Evolutionary conservation across 2,113 vertebrate species (phyloP), one percentile per base, ranked within the genome.

Genomic region (Pterophyllum scalare): DNA sequence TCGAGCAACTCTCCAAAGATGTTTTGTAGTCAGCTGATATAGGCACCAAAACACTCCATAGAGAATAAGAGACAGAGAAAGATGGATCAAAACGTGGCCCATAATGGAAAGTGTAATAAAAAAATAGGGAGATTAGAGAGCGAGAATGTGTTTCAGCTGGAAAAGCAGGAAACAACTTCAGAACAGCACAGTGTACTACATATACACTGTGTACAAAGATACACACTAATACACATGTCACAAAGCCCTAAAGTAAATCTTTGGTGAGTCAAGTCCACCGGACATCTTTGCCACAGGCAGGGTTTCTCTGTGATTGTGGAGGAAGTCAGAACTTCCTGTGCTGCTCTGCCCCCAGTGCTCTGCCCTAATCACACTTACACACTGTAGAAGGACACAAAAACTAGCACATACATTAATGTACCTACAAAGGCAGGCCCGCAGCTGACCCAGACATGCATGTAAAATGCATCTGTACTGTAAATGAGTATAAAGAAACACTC

Each of bases 251-350:
- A 2, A 22, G 60, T 82, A 83, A 58, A 79, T 77, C 76, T 89
- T 84, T 72, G 19, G 86, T 86, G 82, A 88, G 64, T 87, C 87
- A 88, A 77, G 82, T 89, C 89, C 64, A 28, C 80, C 28, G 40
- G 88, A 90, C 82, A 87, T 88, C 80, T 86, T 80, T 84, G 43
- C 80, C 28, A 17, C 54, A 57, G 87, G 79, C 79, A 86, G 90
- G 83, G 76, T 75, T 79, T 82, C 26, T 88, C 86, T 46, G 70
- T 75, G 86, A 88, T 78, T 75, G 58, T 62, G 84, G 83, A 91
- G 89, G 87, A 91, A 91, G 91, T 89, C 38, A 6, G 33, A 59
- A 81, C 91, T 91, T 94, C 91, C 91, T 93, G 88, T 11, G n/a
- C 79, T 54, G 58, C 83, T 88, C 84, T 81, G 88, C 82, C 89